Percentiles rank a stretch among this genome's conserved stretches.
Conservation (phyloP, 2,113 vertebrate genomes). For the Lonchura striata region DNA sequence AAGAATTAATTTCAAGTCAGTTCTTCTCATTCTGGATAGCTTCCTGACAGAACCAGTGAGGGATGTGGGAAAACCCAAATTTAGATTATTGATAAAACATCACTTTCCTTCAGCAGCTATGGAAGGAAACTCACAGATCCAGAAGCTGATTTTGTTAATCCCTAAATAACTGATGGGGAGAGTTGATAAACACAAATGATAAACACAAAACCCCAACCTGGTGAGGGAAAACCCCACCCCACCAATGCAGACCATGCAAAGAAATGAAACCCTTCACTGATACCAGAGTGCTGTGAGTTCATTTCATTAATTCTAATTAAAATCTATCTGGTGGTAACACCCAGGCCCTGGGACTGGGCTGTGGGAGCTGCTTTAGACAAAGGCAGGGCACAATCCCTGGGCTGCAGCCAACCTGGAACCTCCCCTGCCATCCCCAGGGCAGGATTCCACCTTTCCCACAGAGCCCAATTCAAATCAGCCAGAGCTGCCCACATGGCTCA, state of each 20-base stretch:
- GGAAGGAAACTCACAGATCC: background rate
- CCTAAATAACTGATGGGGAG: background rate
- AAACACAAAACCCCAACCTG: background rate
- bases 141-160: background rate
- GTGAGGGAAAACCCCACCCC: background rate
- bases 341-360: background rate
- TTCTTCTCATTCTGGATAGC: background rate
- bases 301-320: background rate
- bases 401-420: background rate
- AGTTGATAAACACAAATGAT: background rate
- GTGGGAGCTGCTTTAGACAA: background rate
- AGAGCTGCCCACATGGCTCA: accelerated
- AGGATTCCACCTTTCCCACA: background rate
- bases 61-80: background rate
- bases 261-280: background rate
- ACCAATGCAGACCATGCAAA: accelerated
- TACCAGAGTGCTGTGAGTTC: accelerated
- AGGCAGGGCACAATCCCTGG: background rate
- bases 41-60: background rate
- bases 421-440: background rate
- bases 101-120: background rate
- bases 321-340: accelerated
- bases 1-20: background rate
- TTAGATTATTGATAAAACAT: background rate
- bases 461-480: background rate